A percentile compares a stretch with the other conserved stretches of the same genome.
Conservation (phyloP, 2,113 vertebrate species). For the Oreochromis niloticus region DNA sequence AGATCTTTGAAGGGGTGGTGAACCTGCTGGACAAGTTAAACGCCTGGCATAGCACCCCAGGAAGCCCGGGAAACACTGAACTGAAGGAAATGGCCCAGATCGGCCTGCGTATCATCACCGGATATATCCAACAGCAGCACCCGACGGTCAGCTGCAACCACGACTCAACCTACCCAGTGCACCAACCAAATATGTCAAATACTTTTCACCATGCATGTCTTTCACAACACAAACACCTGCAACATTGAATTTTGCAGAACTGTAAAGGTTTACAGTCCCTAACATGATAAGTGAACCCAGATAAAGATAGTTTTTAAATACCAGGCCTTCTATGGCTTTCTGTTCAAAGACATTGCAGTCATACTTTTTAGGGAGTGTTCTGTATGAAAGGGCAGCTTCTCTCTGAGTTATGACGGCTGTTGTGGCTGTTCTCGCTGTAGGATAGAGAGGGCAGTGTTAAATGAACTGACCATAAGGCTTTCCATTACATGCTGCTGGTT, state of each 20-base stretch:
- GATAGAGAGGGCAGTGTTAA: conserved; percentile 1
- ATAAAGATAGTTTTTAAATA: conserved; percentile 38
- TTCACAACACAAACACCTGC: neutral
- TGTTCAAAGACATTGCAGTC: conserved; percentile 41
- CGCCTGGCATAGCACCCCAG: conserved; percentile 83
- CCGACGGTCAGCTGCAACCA: conserved; percentile 73
- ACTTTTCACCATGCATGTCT: neutral
- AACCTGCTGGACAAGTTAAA: conserved; percentile 88
- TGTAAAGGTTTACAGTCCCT: neutral
- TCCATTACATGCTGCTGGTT: neutral
- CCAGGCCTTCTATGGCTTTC: conserved; percentile 54
- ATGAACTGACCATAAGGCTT: neutral
- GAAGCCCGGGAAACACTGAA: conserved; percentile 75
- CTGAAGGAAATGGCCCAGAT: conserved; percentile 95
- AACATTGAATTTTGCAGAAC: neutral
- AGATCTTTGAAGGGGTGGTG: conserved; percentile 94
- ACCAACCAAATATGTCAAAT: neutral
- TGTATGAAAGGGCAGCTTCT: conserved; percentile 48
- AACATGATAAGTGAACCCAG: conserved; percentile 9
- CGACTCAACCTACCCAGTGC: neutral
- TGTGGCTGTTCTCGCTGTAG: neutral
- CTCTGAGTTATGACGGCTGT: conserved; percentile 27
- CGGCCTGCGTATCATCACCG: conserved; percentile 85
- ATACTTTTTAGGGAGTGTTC: conserved; percentile 57
- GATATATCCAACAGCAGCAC: conserved; percentile 87